Base-by-base conservation (phyloP, 2,888 invertebrate species). In the Sinhomidia bicolor region DNA sequence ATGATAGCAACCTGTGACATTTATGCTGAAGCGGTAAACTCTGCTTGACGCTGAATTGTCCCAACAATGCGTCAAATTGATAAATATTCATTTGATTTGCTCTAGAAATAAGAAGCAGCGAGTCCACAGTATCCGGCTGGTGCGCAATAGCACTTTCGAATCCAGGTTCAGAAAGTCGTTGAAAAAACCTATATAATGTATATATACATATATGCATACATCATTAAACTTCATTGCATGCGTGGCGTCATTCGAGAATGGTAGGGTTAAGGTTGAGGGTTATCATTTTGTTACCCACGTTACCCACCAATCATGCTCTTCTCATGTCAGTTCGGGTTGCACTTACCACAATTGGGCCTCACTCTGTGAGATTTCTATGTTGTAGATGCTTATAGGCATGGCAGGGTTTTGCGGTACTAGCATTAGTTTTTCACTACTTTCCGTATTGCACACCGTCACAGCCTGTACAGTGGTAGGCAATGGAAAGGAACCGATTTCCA, bases 291-390 rank as follows among this genome's bases (percentile, higher is more conserved):
- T n/a, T n/a, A n/a, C n/a, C n/a, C n/a, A n/a, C n/a, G n/a, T n/a
- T n/a, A n/a, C n/a, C n/a, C n/a, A n/a, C n/a, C n/a, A n/a, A n/a
- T n/a, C n/a, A n/a, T n/a, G n/a, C n/a, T n/a, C n/a, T n/a, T n/a
- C n/a, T n/a, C n/a, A n/a, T n/a, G n/a, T n/a, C n/a, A n/a, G n/a
- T 36, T 36, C 4, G 9, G 36, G 36, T 29, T 41, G n/a, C 17
- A 23, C 10, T 65, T 89, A 90, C 91, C 91, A 91, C 5, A 91
- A 26, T 80, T 91, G 89, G 20, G 84, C 36, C 1, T 80, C 29
- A 0, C 62, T 23, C 10, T 81, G 36, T 0, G 65, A 47, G 20
- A 54, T 51, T 51, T 88, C 86, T 9, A 90, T 62, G 60, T 88
- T 90, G 80, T 92, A 91, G 7, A 92, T 88, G 47, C 84, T 90